Evolutionary conservation across 2,888 invertebrate genomes (phyloP), one percentile per base, ranked within the genome.

Genomic region (Drosophila austrosaltans): DNA sequence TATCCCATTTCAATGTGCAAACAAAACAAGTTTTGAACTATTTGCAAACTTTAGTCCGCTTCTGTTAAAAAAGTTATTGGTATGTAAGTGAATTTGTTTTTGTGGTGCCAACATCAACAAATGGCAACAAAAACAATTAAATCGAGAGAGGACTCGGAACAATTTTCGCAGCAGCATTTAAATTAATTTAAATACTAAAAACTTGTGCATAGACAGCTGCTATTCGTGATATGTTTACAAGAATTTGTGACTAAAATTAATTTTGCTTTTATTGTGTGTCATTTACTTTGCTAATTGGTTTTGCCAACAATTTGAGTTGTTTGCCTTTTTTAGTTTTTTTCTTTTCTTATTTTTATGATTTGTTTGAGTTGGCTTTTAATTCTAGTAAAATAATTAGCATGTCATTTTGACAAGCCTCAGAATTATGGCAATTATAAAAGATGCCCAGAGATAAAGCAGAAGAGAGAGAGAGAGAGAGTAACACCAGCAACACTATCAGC

Each of bases 281-380:
- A 32, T 22, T 40, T 42, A 60, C 59, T 60, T 40, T 25, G 16
- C 53, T 30, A 30, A 57, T 53, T 32, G 57, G 40, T 22, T 22
- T 65, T 25, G 22, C 10, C 58, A 16, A 57, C 57, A 57, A 36
- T 36, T 36, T 48, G 10, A 48, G 10, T 12, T 12, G 12, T 53
- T 57, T 40, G 30, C 48, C 30, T 61, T 58, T 20, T 67, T 61
- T 67, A 53, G 61, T 42, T 53, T 54, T 40, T 25, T 25, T 22
- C 2, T 44, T 63, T 53, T 42, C 62, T 63, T 30, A 20, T 32
- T 28, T 48, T 44, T 28, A 36, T 7, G 63, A 30, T 63, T 59
- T 63, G 6, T 42, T 39, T 20, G 16, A 44, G 44, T 68, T 25
- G 57, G 61, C 53, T 81, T 73, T 65, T 56, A 48, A 48, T 48